Base-by-base conservation (phyloP, 2,797 vertebrate genomes). In the Poecilia picta region DNA sequence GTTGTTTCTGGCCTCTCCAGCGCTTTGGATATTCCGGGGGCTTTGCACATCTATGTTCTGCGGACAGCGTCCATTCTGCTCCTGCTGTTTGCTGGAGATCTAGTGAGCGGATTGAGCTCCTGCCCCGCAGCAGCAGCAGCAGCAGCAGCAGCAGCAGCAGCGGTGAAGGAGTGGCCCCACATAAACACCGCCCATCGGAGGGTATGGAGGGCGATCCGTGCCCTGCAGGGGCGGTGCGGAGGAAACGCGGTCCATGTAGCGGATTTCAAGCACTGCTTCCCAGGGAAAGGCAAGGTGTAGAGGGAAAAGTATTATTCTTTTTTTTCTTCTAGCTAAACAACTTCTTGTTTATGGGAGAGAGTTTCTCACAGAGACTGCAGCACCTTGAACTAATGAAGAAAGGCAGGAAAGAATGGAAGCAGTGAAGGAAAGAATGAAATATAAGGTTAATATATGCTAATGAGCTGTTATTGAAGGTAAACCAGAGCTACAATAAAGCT, bases 31-130 rank as follows among this genome's bases (percentile, higher is more conserved):
- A 94, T 81, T 95, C 93, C 94, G 86, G 93, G 79, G 91, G 87
- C 89, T 90, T 87, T 93, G 94, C 89, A 93, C 92, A 94, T 95
- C 93, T 90, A 94, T 93, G 92, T 89, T 85, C 75, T 83, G 87
- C 87, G 85, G 85, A 82, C 84, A 76, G 91, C 78, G 81, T 85
- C 76, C 92, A 75, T 62, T 64, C 88, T 73, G 85, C 87, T 75
- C 74, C 64, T 77, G 87, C 87, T 87, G 84, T 87, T 33, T 86
- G 89, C 51, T 72, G 71, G 86, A 55, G 84, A 81, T 85, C 83
- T 81, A 79, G 83, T 77, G 80, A 76, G 75, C 86, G 53, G 88
- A 84, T 81, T 76, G 85, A 75, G 90, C 81, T 71, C 74, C 77
- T 82, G 86, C 74, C 85, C 82, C 78, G 83, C 89, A 89, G 83